A percentile compares a stretch with the other conserved stretches of the same genome.
These are phyloP conservation scores for Pristionchus exspectatus DNA, from an alignment of 2,888 invertebrate genomes.

Conservation along the genomic window DNA sequence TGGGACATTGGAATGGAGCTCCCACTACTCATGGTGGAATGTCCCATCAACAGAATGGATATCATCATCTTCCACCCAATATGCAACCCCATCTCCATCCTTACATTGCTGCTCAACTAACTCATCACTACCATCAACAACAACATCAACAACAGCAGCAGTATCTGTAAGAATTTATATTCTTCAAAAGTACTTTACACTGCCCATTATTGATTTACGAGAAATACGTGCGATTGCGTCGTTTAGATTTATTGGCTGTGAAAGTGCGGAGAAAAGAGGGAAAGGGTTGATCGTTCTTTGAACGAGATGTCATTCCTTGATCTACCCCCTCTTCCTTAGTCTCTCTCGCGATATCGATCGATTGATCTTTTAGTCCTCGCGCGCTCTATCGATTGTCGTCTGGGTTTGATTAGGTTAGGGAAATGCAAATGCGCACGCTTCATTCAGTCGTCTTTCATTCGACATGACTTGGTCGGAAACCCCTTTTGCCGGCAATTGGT, in stretches of 20 bases:
- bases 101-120: conserved; percentile 32
- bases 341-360: neutral
- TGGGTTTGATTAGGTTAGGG: neutral
- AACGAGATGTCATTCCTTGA: neutral
- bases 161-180: conserved; percentile 1
- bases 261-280: neutral
- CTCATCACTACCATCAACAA: conserved; percentile 31
- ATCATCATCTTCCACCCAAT: neutral
- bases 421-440: neutral
- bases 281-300: neutral
- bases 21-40: neutral
- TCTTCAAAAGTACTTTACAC: neutral
- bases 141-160: conserved; percentile 27
- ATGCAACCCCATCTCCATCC: conserved; percentile 31
- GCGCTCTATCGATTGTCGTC: conserved; percentile 42
- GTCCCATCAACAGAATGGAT: conserved; percentile 1
- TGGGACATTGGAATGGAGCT: conserved; percentile 40
- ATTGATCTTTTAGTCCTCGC: neutral
- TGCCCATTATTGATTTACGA: neutral
- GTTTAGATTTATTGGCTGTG: neutral
- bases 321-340: neutral
- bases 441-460: neutral
- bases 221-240: neutral
- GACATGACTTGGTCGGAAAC: neutral
- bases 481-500: neutral